These are phyloP conservation scores for Pseudochromis fuscus DNA, from an alignment of 2,797 vertebrate species.

Conservation along the genomic window DNA sequence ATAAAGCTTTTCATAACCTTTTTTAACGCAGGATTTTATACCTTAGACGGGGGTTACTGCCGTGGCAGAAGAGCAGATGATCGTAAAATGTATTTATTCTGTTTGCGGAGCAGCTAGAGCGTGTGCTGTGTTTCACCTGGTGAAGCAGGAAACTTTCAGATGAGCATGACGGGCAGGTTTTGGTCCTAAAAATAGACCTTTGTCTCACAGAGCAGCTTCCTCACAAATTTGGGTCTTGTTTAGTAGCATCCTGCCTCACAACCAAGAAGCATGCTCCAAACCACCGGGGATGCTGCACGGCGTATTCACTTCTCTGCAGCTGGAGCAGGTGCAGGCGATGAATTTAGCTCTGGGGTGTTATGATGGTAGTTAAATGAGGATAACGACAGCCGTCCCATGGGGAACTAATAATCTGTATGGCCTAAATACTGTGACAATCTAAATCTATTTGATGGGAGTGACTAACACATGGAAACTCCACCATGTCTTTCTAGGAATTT, in stretches of 20 bases:
- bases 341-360: slow-evolving; percentile 50
- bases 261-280: neutral
- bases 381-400: slow-evolving; percentile 26
- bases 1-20: slow-evolving; percentile 6
- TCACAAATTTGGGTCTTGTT: neutral
- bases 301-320: slow-evolving; percentile 17
- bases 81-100: neutral
- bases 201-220: neutral
- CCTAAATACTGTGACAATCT: slow-evolving; percentile 56
- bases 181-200: slow-evolving; percentile 18
- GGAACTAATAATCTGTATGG: slow-evolving; percentile 32
- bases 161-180: slow-evolving; percentile 9
- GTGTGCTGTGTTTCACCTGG: neutral
- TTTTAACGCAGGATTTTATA: slow-evolving; percentile 8
- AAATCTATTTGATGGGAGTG: slow-evolving; percentile 13
- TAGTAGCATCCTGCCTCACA: neutral
- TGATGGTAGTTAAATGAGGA: slow-evolving; percentile 46
- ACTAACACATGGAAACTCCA: slow-evolving; percentile 22
- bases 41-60: neutral
- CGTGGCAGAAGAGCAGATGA: neutral
- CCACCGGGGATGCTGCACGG: slow-evolving; percentile 5
- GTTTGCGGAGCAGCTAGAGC: neutral
- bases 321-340: slow-evolving; percentile 59
- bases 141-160: slow-evolving; percentile 5
- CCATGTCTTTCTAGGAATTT: slow-evolving; percentile 3